Base-by-base conservation (phyloP, 1,140 invertebrate species). In the Cherax destructor region DNA sequence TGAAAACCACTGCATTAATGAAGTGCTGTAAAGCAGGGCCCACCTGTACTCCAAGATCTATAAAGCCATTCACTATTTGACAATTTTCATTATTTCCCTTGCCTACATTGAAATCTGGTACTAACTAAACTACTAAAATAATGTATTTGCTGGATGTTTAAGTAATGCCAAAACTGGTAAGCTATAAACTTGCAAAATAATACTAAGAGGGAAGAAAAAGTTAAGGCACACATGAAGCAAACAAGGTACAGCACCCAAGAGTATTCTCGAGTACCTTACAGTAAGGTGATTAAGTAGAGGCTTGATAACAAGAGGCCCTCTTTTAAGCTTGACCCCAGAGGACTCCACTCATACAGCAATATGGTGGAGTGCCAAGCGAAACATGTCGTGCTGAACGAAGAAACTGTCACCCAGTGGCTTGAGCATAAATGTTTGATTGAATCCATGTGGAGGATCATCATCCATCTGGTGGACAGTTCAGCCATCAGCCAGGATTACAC, bases 371-470 rank as follows among this genome's bases (percentile, higher is more conserved):
- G 97, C 97, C 94, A 98, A 96, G 94, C 97, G 96, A 95, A 98
- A 98, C 94, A 98, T 96, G 95, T 98, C 97, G 95, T 98, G 97
- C 95, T 98, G 97, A 93, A 98, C 96, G 95, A 97, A 98, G 96
- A 97, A 98, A 94, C 96, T 97, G 94, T 96, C 97, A 94, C 96
- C 97, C 93, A 97, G 96, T 93, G 97, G 97, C 95, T 97, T 98
- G 95, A 99, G 95, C 91, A 98, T 96, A 96, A 99, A 99, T 93
- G 97, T 97, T 96, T 98, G 97, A 94, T 97, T 96, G 95, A 98
- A 99, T 93, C 97, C 97, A 95, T 98, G 97, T 93, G 97, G 97
- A 94, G 96, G 97, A 96, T 98, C 98, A 94, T 98, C 97, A 95
- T 98, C 98, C 93, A 97, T 98, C 97, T 98, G 81, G 49, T 41